These are phyloP conservation scores for Erannis defoliaria DNA, from an alignment of 2,888 invertebrate species.

Conservation along the genomic window DNA sequence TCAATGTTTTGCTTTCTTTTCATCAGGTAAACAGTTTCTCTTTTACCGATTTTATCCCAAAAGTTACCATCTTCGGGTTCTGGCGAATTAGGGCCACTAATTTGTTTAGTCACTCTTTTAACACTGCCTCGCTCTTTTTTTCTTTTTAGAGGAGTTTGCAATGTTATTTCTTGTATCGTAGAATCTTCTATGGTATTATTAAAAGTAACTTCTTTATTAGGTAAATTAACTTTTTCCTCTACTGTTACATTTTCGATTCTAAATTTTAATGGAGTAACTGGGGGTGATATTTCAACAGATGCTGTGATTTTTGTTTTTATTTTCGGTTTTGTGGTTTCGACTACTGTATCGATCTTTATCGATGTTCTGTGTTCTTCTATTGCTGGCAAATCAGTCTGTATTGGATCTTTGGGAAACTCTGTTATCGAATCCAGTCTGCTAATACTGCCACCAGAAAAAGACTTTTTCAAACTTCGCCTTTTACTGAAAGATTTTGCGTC, in stretches of 20 bases:
- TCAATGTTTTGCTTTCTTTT: constrained; percentile 84
- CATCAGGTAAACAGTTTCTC: constrained; percentile 88
- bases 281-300: constrained; percentile 81
- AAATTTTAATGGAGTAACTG: constrained; percentile 81
- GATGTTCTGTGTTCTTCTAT: constrained; percentile 80
- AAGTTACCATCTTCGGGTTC: constrained; percentile 86
- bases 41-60: constrained; percentile 88
- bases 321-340: constrained; percentile 70
- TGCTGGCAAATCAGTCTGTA: constrained; percentile 63
- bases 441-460: constrained; percentile 76
- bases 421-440: constrained; percentile 79
- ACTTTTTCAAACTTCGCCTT: constrained; percentile 76
- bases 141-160: constrained; percentile 43
- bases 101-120: constrained; percentile 53
- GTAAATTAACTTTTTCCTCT: constrained; percentile 80
- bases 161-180: constrained; percentile 40
- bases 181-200: constrained; percentile 66
- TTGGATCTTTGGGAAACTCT: constrained; percentile 71
- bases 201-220: constrained; percentile 74
- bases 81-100: constrained; percentile 60
- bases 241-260: constrained; percentile 86
- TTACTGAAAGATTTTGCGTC: constrained; percentile 54
- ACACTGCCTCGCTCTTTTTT: constrained; percentile 54
- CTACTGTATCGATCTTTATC: constrained; percentile 51
- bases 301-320: constrained; percentile 85